Evolutionary conservation across 2,888 invertebrate species (phyloP).

Genomic region (Drosophila anceps): DNA sequence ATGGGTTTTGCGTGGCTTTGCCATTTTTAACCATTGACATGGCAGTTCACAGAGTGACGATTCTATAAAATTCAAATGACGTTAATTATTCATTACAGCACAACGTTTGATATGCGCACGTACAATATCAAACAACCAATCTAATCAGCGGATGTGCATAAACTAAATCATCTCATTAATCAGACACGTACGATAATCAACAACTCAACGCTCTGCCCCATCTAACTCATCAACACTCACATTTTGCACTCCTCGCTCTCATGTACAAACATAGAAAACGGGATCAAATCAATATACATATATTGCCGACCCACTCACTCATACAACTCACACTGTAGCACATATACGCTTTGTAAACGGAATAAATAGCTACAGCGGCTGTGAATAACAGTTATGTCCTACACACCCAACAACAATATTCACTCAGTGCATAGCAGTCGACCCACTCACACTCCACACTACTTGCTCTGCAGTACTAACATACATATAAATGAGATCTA

Average conservation of each 20-base stretch:
- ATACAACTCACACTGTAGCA: too few species aligned
- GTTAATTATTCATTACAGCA: background rate
- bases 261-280: background rate
- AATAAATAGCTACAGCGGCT: background rate
- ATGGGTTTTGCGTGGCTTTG: constrained; percentile 10
- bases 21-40: constrained; percentile 19
- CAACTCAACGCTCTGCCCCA: background rate
- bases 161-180: background rate
- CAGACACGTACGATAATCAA: background rate
- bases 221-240: background rate
- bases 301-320: background rate
- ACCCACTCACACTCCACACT: background rate
- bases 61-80: background rate
- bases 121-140: too few species aligned
- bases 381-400: background rate
- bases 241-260: background rate
- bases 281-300: background rate
- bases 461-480: background rate
- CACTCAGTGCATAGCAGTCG: background rate
- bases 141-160: background rate
- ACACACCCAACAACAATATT: background rate
- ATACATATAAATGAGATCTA: background rate
- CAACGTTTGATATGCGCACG: too few species aligned
- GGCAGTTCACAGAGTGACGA: constrained; percentile 1
- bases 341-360: background rate